These are phyloP conservation scores for Tamandua tetradactyla DNA, from an alignment of 2,797 vertebrate species.

Conservation along the genomic window DNA sequence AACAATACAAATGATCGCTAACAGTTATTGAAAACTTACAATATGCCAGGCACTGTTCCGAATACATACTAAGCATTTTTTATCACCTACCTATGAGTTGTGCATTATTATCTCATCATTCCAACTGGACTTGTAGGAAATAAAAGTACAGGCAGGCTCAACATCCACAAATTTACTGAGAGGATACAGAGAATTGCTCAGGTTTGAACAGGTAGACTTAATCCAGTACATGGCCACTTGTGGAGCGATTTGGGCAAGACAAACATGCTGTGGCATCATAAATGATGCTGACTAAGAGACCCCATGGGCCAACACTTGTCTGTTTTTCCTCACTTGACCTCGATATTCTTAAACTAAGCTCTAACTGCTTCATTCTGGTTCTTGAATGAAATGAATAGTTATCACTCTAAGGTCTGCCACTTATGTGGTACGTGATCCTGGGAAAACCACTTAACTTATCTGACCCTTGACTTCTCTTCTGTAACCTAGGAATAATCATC, in stretches of 20 bases:
- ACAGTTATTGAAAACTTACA: background rate
- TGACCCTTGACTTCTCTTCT: background rate
- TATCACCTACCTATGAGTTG: background rate
- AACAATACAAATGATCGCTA: background rate
- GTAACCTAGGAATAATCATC: background rate
- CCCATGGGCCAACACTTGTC: rapidly evolving
- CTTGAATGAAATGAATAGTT: background rate
- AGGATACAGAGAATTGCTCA: background rate
- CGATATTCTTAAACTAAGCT: background rate
- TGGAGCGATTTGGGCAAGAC: background rate
- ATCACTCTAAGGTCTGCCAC: background rate
- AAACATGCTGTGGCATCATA: background rate
- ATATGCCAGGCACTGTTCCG: background rate
- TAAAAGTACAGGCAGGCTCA: background rate
- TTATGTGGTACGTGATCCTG: background rate
- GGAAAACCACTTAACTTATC: background rate
- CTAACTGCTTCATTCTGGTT: background rate
- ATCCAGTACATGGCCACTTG: background rate
- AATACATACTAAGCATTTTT: background rate
- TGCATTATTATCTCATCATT: background rate
- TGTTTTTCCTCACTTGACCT: background rate
- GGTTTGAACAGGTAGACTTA: background rate
- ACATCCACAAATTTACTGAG: background rate
- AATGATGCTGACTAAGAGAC: background rate
- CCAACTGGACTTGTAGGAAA: background rate